These are phyloP conservation scores for Rhynchomys soricoides DNA, from an alignment of 2,113 vertebrate genomes.

Conservation along the genomic window DNA sequence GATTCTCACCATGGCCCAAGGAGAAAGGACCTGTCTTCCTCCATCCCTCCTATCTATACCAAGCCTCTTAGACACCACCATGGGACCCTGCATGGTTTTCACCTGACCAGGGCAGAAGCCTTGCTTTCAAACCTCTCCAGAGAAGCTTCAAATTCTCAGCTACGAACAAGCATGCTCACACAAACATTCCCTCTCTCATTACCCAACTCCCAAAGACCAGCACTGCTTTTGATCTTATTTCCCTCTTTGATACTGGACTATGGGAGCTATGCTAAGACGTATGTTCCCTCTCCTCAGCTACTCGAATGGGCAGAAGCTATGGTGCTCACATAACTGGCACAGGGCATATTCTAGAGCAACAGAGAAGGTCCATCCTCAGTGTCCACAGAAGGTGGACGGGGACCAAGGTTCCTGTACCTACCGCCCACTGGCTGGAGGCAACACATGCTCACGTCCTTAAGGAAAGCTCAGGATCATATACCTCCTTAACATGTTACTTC, in stretches of 20 bases:
- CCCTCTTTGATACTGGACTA: neutral
- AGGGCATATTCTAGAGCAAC: neutral
- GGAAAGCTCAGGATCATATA: neutral
- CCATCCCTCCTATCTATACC: neutral
- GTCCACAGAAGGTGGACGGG: neutral
- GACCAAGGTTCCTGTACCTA: neutral
- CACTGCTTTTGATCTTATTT: neutral
- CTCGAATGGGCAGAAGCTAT: neutral
- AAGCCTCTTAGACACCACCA: neutral
- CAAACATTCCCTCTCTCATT: neutral
- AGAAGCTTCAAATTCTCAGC: neutral
- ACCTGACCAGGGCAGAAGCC: neutral
- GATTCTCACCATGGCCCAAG: neutral
- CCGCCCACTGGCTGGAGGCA: neutral
- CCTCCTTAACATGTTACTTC: neutral
- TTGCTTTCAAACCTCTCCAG: neutral
- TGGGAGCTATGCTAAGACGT: neutral
- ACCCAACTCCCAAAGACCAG: neutral
- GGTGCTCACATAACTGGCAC: neutral
- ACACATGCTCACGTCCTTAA: neutral
- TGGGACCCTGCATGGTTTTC: neutral
- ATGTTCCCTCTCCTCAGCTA: neutral
- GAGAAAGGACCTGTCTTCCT: neutral
- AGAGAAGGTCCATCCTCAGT: neutral
- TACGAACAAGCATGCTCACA: accelerated